Base-by-base conservation (phyloP, 2,113 vertebrate species). In the human (Homo sapiens) region DNA sequence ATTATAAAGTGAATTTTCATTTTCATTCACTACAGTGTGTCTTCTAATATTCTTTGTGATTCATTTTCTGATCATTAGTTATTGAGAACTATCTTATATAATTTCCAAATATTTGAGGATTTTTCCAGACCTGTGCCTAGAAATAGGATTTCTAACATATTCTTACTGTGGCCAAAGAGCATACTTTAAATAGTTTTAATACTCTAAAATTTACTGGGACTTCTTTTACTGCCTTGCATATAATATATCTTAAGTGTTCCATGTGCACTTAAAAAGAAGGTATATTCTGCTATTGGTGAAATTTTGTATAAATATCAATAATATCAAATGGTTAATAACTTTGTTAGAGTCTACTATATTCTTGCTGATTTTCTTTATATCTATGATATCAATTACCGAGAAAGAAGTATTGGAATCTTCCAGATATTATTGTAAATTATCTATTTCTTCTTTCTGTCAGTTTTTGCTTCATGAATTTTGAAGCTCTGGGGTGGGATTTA, bases 41-140 rank as follows among this genome's bases (percentile, higher is more conserved):
- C 86, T 92, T 96, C 48, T 73, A 75, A 55, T 66, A 68, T 73
- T 55, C 22, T 43, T 84, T 75, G 32, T 89, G 59, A 94, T 92
- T 96, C 89, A 80, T 84, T 94, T 86, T 75, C 48, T 86, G 48
- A 90, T 20, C 25, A 5, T 30, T 86, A 81, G 66, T 90, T 92
- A 76, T 55, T 82, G 64, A 86, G 73, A 94, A 96, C 30, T 70
- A 22, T 78, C 17, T 92, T 92, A 16, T 25, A 84, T 61, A 81
- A 94, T 89, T 90, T 93, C 80, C 43, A 93, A 82, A 87, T 61
- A 61, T 55, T 82, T 90, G 75, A 95, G 11, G 23, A 81, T 87
- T 82, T 93, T 93, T 78, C 32, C 75, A 90, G 27, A 93, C 16
- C 66, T 78, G 9, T 85, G 30, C 80, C 72, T 85, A 64, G 27